Conservation (phyloP, 1,140 invertebrate species). For the Lepeophtheirus salmonis region DNA sequence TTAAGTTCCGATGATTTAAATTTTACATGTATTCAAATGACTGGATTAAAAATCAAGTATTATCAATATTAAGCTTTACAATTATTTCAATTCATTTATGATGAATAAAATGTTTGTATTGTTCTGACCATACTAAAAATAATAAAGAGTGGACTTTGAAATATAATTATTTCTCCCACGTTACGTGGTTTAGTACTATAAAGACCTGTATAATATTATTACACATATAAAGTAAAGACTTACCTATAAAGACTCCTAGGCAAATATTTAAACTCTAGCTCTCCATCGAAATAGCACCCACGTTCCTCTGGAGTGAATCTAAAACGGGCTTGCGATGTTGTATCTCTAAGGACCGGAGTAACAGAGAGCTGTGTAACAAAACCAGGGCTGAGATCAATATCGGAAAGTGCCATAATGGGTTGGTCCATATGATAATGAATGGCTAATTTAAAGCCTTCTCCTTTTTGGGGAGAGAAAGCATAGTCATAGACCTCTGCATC, state of each 20-base stretch:
- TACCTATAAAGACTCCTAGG: conserved; percentile 12
- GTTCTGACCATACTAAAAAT: no score
- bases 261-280: conserved; percentile 12
- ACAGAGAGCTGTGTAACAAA: conserved; percentile 13
- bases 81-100: no score
- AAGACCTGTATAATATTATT: neutral
- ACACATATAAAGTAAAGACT: neutral
- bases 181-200: no score
- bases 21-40: no score
- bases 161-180: no score
- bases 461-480: conserved; percentile 10
- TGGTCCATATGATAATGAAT: conserved; percentile 14
- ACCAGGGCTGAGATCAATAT: conserved; percentile 12
- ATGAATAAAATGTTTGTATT: no score
- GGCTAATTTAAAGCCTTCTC: conserved; percentile 13
- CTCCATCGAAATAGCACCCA: conserved; percentile 14
- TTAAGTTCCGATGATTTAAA: no score
- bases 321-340: neutral
- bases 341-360: conserved; percentile 8
- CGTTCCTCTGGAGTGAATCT: conserved; percentile 8
- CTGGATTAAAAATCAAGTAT: no score
- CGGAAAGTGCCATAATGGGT: conserved; percentile 9
- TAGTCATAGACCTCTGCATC: conserved; percentile 15
- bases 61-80: no score
- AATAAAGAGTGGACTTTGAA: no score